Evolutionary conservation across 2,797 vertebrate species (phyloP).

Genomic region (Ataeniobius toweri): DNA sequence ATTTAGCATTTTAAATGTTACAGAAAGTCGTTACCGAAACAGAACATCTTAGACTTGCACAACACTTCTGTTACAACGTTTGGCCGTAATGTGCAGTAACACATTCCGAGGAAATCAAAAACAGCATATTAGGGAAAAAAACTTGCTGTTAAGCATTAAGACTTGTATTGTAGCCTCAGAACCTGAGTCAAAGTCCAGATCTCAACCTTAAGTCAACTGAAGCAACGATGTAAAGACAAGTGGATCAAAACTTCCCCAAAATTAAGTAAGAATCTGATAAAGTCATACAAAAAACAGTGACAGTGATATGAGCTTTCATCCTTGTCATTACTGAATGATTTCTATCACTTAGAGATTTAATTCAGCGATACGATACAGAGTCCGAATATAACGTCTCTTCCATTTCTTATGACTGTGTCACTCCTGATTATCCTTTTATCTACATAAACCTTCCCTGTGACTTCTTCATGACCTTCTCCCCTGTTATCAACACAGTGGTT

Average conservation of each 20-base stretch:
- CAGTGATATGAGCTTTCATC: neutral
- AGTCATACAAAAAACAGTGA: neutral
- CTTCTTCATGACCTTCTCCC: neutral
- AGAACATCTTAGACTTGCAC: too few relatives aligned
- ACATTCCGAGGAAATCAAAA: too few relatives aligned
- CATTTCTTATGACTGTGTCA: neutral
- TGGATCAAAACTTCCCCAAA: neutral
- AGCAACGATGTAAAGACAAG: neutral
- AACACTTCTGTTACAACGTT: too few relatives aligned
- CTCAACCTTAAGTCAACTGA: neutral
- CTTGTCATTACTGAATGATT: neutral
- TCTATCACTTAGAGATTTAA: neutral
- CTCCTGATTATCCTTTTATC: constrained; percentile 2
- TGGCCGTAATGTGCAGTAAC: too few relatives aligned
- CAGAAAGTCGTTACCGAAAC: too few relatives aligned
- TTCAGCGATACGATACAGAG: neutral
- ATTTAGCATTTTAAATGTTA: too few relatives aligned
- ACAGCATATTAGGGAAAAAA: too few relatives aligned
- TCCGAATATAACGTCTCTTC: neutral
- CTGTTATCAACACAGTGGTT: constrained; percentile 3
- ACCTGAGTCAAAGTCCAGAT: neutral
- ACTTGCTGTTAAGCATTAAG: neutral
- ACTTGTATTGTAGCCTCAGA: neutral
- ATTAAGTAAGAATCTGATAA: neutral
- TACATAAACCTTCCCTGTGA: neutral